These are phyloP conservation scores for Scelioninae gen. 2 DNA, from an alignment of 2,888 invertebrate genomes.

Conservation along the genomic window DNA sequence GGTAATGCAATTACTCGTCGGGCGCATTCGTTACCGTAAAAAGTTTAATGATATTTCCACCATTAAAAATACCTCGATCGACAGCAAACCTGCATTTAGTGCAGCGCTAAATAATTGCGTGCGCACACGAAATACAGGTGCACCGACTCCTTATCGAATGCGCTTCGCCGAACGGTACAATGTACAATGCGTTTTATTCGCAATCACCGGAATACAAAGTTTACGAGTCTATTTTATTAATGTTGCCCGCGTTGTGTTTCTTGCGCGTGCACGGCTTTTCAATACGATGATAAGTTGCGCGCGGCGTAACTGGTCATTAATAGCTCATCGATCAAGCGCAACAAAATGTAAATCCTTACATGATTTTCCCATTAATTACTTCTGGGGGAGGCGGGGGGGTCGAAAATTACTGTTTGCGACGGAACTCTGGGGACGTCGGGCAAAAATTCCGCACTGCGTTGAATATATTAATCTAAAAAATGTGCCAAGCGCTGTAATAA, in stretches of 20 bases:
- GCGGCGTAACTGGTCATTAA: conserved; percentile 43
- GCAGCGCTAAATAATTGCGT: conserved; percentile 16
- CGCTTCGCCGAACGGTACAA: too few relatives aligned
- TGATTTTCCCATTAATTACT: conserved; percentile 39
- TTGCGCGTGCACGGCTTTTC: conserved; percentile 1
- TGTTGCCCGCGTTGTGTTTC: not conserved
- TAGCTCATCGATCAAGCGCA: conserved; percentile 43
- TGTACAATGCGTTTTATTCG: conserved; percentile 20
- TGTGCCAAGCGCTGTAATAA: too few relatives aligned
- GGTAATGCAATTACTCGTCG: conserved; percentile 34
- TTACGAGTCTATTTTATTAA: too few relatives aligned
- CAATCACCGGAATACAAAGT: too few relatives aligned
- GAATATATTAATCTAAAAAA: too few relatives aligned
- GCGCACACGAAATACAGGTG: not conserved
- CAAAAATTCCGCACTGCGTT: too few relatives aligned
- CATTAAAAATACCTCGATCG: conserved; percentile 38
- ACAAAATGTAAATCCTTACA: conserved; percentile 28
- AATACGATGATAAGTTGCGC: conserved; percentile 40
- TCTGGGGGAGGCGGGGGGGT: too few relatives aligned
- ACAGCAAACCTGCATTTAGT: conserved; percentile 24
- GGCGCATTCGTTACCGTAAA: conserved; percentile 34
- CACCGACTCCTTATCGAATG: conserved; percentile 20
- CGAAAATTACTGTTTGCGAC: too few relatives aligned
- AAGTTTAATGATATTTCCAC: conserved; percentile 42
- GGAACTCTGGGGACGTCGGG: too few relatives aligned